These are phyloP conservation scores for Drosophila mimica DNA, from an alignment of 2,888 invertebrate species.

Conservation along the genomic window DNA sequence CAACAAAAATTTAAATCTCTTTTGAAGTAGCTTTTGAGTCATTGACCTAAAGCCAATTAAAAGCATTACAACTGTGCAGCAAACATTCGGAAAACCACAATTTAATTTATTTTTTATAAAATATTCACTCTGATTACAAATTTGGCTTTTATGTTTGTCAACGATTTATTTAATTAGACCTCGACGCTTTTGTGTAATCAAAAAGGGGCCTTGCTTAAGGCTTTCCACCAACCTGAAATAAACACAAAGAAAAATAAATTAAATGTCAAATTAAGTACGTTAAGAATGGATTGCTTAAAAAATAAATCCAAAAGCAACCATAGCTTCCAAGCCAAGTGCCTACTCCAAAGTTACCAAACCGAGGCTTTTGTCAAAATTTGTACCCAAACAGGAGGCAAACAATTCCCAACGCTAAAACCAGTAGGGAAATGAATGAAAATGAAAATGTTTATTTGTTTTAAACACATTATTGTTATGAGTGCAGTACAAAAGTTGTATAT, in stretches of 20 bases:
- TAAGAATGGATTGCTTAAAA: neutral
- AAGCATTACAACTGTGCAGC: neutral
- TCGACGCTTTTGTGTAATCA: constrained; percentile 5
- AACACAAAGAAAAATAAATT: constrained; percentile 1
- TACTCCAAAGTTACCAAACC: constrained; percentile 5
- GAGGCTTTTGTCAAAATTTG: constrained; percentile 23
- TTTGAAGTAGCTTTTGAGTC: neutral
- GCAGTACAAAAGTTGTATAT: neutral
- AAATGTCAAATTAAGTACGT: neutral
- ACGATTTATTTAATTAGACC: constrained; percentile 16
- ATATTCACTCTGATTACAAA: constrained; percentile 2
- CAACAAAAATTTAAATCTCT: neutral
- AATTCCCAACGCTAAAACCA: constrained; percentile 24
- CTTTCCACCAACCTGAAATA: neutral
- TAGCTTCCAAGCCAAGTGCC: constrained; percentile 22
- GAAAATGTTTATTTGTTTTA: constrained; percentile 6
- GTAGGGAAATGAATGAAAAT: constrained; percentile 23
- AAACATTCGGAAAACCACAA: neutral
- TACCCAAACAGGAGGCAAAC: constrained; percentile 9
- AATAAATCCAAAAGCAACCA: constrained; percentile 9
- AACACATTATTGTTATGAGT: neutral
- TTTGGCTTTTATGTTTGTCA: constrained; percentile 9
- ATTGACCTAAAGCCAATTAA: neutral
- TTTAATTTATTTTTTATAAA: neutral
- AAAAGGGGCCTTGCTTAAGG: constrained; percentile 11